Evolutionary conservation across 2,888 invertebrate genomes (phyloP), one percentile per base, ranked within the genome.

Genomic region (Iphiclides podalirius): DNA sequence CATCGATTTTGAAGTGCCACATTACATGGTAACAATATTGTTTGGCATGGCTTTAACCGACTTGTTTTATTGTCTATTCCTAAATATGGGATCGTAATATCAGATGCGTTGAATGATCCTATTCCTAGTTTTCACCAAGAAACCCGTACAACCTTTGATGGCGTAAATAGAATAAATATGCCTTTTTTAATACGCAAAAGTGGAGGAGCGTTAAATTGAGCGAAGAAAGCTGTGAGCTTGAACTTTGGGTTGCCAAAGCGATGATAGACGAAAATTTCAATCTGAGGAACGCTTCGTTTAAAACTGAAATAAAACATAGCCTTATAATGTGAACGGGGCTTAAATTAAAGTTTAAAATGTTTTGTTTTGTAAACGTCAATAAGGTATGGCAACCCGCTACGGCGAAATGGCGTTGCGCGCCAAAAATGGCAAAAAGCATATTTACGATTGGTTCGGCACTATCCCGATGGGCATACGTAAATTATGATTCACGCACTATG

Each of bases 221-320:
- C 75, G 63, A 75, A 76, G 79, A 81, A 83, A 87, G 86, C 87
- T 87, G 87, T 86, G 86, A 84, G 86, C 81, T 76, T 73, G 60
- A 70, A 64, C 67, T 64, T 63, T 59, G 75, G 79, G 83, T 76
- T 84, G 82, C 83, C 84, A 71, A 58, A n/a, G n/a, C n/a, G n/a
- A n/a, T n/a, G n/a, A n/a, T n/a, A n/a, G n/a, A n/a, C n/a, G n/a
- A n/a, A n/a, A n/a, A n/a, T n/a, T n/a, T n/a, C n/a, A n/a, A n/a
- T n/a, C n/a, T n/a, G n/a, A n/a, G n/a, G n/a, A n/a, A n/a, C n/a
- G n/a, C n/a, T n/a, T n/a, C n/a, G n/a, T n/a, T n/a, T n/a, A n/a
- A n/a, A n/a, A n/a, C n/a, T n/a, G n/a, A n/a, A n/a, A n/a, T n/a
- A n/a, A n/a, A n/a, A n/a, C n/a, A n/a, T n/a, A n/a, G n/a, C n/a